Evolutionary conservation across 2,797 vertebrate genomes (phyloP).

Genomic region (Rhincodon typus): DNA sequence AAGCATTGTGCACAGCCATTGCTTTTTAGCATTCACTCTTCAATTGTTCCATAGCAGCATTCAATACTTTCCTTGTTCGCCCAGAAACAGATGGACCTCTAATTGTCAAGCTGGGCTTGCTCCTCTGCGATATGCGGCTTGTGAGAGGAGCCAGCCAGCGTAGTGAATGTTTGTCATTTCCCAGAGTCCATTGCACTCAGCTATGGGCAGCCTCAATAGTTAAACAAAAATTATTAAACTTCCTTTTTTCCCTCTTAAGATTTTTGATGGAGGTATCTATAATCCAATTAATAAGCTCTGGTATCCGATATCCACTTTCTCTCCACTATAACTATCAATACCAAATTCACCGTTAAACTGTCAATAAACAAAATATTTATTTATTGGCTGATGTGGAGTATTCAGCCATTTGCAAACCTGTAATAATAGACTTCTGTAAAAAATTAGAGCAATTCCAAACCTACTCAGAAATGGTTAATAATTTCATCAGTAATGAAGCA

Average conservation of each 20-base stretch:
- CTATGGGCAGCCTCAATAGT: background rate
- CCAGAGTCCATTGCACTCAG: background rate
- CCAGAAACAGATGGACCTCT: background rate
- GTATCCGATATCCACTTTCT: background rate
- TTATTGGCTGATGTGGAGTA: background rate
- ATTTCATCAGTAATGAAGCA: background rate
- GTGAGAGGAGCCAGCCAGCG: background rate
- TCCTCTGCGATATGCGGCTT: background rate
- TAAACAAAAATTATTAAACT: background rate
- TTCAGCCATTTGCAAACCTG: background rate
- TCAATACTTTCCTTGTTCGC: background rate
- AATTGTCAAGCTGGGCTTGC: background rate
- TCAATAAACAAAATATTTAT: background rate
- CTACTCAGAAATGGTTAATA: background rate
- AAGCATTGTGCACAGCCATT: background rate
- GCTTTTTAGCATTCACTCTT: background rate
- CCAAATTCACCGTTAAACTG: background rate
- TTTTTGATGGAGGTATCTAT: no score
- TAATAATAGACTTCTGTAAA: background rate
- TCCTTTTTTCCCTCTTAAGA: no score
- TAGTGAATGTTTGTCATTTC: background rate
- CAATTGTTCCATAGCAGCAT: background rate
- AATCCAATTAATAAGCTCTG: background rate
- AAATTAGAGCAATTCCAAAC: background rate
- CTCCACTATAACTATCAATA: background rate